Evolutionary conservation across 2,888 invertebrate genomes (phyloP).

Genomic region (Cheilosia soror): DNA sequence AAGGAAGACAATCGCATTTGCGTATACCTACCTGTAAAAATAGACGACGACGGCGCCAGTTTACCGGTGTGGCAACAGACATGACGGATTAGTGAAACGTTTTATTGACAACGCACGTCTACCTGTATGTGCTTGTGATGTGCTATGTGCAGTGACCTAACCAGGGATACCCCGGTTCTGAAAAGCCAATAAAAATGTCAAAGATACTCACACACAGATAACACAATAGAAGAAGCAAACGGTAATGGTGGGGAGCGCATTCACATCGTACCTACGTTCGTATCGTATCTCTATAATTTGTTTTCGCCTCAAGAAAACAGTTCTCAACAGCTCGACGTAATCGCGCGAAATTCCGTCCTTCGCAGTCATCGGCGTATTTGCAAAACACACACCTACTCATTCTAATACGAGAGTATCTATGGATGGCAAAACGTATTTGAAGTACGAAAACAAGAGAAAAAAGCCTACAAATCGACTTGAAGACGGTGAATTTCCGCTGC

Average conservation of each 20-base stretch:
- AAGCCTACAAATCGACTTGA: conserved; percentile 66
- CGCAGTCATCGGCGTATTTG: conserved; percentile 60
- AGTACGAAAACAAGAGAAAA: conserved; percentile 43
- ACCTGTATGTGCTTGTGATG: conserved; percentile 43
- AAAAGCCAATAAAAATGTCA: conserved; percentile 39
- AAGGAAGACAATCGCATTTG: conserved; percentile 45
- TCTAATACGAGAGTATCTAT: conserved; percentile 32
- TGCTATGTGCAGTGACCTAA: conserved; percentile 62
- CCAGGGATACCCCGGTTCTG: conserved; percentile 67
- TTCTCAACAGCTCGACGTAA: conserved; percentile 47
- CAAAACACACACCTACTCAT: conserved; percentile 47
- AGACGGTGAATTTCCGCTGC: conserved; percentile 70
- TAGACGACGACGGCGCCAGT: conserved; percentile 64
- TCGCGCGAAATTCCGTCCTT: conserved; percentile 74
- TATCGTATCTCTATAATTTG: conserved; percentile 48
- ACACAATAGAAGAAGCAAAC: conserved; percentile 2
- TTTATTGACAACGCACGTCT: conserved; percentile 41
- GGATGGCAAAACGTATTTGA: conserved; percentile 54
- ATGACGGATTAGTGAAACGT: conserved; percentile 43
- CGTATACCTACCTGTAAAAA: conserved; percentile 2
- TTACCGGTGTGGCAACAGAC: conserved; percentile 58
- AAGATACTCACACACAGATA: conserved; percentile 21
- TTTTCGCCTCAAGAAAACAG: conserved; percentile 24
- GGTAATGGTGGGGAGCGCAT: neutral
- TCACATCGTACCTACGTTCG: neutral